Evolutionary conservation across 2,888 invertebrate genomes (phyloP).

Genomic region (Stenodera caucasica): DNA sequence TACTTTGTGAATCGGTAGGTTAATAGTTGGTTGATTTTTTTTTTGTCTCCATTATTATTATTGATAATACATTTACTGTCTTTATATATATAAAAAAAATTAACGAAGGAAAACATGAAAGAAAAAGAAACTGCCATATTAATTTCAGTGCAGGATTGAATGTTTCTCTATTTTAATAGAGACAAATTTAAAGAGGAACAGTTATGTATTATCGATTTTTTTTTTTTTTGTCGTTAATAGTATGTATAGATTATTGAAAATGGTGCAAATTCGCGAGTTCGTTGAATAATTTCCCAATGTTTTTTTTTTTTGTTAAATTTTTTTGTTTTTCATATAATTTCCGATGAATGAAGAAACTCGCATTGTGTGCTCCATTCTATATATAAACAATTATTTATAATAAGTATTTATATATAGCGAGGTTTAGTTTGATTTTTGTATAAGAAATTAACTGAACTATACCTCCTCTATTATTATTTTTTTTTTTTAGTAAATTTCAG

Average conservation of each 20-base stretch:
- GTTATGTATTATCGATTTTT: background rate
- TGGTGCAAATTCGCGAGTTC: slow-evolving; percentile 2
- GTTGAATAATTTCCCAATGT: background rate
- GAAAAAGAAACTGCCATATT: slow-evolving; percentile 50
- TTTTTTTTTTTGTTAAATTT: slow-evolving; percentile 7
- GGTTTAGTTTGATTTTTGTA: slow-evolving; percentile 19
- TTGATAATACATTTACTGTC: slow-evolving; percentile 19
- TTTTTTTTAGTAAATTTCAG: background rate
- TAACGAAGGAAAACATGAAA: slow-evolving; percentile 4
- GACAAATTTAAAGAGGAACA: slow-evolving; percentile 16
- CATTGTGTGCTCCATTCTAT: slow-evolving; percentile 14
- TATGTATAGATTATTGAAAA: background rate
- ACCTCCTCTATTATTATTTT: background rate
- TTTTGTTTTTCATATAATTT: slow-evolving; percentile 11
- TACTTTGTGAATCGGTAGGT: slow-evolving; percentile 44
- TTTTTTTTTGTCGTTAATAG: slow-evolving; percentile 9
- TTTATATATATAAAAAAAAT: slow-evolving; percentile 12
- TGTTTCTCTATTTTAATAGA: slow-evolving; percentile 10
- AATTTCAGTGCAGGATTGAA: slow-evolving; percentile 51
- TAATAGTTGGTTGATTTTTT: slow-evolving; percentile 15
- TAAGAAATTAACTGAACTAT: slow-evolving; percentile 17
- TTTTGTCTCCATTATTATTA: background rate
- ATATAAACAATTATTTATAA: slow-evolving; percentile 24
- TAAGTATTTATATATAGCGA: slow-evolving; percentile 29
- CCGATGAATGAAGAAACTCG: background rate